Evolutionary conservation across 2,888 invertebrate genomes (phyloP).

Genomic region (Chaitophorus viminalis): DNA sequence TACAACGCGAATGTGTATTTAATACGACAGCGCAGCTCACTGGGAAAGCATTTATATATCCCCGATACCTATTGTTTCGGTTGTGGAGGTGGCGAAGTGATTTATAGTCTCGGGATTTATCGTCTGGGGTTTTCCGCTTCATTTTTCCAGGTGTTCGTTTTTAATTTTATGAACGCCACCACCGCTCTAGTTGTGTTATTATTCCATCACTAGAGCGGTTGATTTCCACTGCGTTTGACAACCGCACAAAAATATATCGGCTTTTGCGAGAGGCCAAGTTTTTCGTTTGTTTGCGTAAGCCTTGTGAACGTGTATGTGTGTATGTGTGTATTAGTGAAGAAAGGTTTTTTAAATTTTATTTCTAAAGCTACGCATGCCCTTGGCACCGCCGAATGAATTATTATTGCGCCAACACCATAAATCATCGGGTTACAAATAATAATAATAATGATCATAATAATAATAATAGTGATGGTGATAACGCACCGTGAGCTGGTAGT

Average conservation of each 20-base stretch:
- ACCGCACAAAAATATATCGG: slow-evolving; percentile 25
- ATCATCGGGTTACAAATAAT: slow-evolving; percentile 46
- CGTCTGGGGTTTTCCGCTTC: slow-evolving; percentile 13
- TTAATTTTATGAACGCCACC: slow-evolving; percentile 18
- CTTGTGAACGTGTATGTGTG: background rate
- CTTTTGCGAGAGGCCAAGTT: slow-evolving; percentile 42
- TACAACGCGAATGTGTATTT: slow-evolving; percentile 8
- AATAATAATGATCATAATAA: background rate
- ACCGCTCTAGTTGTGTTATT: background rate
- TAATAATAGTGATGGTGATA: too few relatives aligned
- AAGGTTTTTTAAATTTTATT: slow-evolving; percentile 1
- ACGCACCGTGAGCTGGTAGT: background rate
- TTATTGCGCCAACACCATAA: slow-evolving; percentile 36
- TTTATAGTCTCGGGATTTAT: slow-evolving; percentile 40
- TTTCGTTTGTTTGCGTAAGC: background rate
- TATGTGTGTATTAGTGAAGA: background rate
- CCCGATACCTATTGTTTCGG: slow-evolving; percentile 36
- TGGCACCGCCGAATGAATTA: slow-evolving; percentile 42
- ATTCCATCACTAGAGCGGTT: background rate
- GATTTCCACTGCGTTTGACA: slow-evolving; percentile 8
- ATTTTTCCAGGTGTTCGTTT: slow-evolving; percentile 35
- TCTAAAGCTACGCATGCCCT: slow-evolving; percentile 14
- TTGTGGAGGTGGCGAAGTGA: background rate
- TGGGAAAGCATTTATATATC: slow-evolving; percentile 2
- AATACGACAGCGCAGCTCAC: background rate